These are phyloP conservation scores for Ornithoptera priamus DNA, from an alignment of 2,888 invertebrate species.

Conservation along the genomic window DNA sequence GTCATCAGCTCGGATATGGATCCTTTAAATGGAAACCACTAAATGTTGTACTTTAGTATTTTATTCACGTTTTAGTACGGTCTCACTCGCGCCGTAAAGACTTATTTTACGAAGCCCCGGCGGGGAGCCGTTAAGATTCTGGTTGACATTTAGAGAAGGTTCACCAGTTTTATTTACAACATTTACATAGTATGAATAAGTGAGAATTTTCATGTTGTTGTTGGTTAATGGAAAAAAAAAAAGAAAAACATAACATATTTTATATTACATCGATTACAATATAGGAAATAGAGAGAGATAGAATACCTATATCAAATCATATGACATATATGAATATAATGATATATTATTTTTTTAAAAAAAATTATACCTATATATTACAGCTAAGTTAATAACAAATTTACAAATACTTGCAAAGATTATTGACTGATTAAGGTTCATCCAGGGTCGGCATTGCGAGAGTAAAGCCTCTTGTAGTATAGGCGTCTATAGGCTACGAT, in stretches of 20 bases:
- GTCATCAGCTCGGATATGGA: background rate
- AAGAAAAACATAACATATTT: background rate
- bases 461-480: no score
- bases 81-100: constrained; percentile 24
- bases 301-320: no score
- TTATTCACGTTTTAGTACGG: constrained; percentile 24
- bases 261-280: no score
- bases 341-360: no score
- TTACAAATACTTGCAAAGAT: no score
- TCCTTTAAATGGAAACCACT: constrained; percentile 11
- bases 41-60: constrained; percentile 9
- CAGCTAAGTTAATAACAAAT: no score
- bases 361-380: no score
- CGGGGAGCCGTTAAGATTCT: constrained; percentile 9
- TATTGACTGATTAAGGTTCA: no score
- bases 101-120: constrained; percentile 14
- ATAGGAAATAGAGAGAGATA: no score
- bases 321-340: no score
- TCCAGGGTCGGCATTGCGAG: no score
- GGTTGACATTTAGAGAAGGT: constrained; percentile 17
- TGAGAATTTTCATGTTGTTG: background rate
- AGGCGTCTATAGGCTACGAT: no score
- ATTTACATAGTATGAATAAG: background rate
- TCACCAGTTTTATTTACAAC: background rate
- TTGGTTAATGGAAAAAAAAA: background rate